A percentile compares a stretch with the other conserved stretches of the same genome.
Evolutionary conservation across 2,888 invertebrate species (phyloP).

Genomic region (Stenurella melanura): DNA sequence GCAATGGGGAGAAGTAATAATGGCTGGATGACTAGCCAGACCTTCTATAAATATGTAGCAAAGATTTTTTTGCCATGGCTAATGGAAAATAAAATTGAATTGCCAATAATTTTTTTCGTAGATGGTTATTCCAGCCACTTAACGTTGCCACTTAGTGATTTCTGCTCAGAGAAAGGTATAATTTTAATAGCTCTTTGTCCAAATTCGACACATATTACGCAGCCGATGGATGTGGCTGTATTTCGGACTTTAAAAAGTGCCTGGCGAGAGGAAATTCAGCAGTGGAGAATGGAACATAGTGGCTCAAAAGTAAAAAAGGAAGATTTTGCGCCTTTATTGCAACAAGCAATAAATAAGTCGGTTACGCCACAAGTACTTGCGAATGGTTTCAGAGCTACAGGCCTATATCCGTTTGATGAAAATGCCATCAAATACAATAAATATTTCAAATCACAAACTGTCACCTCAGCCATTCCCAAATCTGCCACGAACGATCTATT

Average conservation of each 20-base stretch:
- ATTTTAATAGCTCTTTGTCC: constrained; percentile 34
- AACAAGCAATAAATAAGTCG: constrained; percentile 33
- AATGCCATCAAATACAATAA: too few relatives aligned
- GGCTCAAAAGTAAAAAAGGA: constrained; percentile 5
- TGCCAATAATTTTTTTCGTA: constrained; percentile 43
- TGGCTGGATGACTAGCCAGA: constrained; percentile 66
- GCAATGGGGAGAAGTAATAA: constrained; percentile 51
- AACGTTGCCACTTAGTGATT: constrained; percentile 40
- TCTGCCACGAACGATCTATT: too few relatives aligned
- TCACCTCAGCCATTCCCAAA: neutral
- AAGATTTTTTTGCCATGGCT: constrained; percentile 62
- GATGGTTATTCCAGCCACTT: constrained; percentile 43
- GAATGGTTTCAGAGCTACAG: too few relatives aligned
- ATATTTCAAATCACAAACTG: constrained; percentile 32
- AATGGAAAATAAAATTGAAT: constrained; percentile 42
- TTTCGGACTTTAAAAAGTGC: constrained; percentile 39
- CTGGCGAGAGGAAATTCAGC: constrained; percentile 37
- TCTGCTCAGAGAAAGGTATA: constrained; percentile 43
- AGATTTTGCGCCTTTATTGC: constrained; percentile 31
- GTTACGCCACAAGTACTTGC: constrained; percentile 34
- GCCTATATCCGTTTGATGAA: too few relatives aligned
- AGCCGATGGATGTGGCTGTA: constrained; percentile 39
- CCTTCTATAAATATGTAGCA: constrained; percentile 66
- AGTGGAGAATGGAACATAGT: too few relatives aligned
- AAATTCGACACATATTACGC: constrained; percentile 35